Percentiles rank a stretch among this genome's conserved stretches.
Conservation (phyloP, 2,888 invertebrate species). For the Subacronicta megacephala region DNA sequence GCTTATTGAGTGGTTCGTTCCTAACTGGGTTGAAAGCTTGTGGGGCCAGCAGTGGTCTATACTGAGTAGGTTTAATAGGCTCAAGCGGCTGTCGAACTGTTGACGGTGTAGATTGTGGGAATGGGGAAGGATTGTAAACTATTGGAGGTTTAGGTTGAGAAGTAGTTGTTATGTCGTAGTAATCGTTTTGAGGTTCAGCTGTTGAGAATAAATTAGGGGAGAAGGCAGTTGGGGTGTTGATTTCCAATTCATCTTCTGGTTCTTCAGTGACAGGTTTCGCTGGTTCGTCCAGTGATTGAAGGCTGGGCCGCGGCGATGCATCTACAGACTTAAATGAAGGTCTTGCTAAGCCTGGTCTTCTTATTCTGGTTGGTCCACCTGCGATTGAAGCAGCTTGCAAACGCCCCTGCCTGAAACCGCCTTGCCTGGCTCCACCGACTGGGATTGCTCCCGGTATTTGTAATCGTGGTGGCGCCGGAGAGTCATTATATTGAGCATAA, state of each 20-base stretch:
- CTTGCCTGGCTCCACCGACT: slow-evolving; percentile 76
- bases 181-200: slow-evolving; percentile 84
- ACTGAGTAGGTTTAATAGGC: slow-evolving; percentile 82
- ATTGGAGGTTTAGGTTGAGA: slow-evolving; percentile 84
- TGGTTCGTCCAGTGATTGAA: slow-evolving; percentile 86
- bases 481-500: slow-evolving; percentile 83
- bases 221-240: slow-evolving; percentile 88
- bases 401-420: slow-evolving; percentile 82
- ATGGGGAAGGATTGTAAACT: slow-evolving; percentile 81
- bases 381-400: slow-evolving; percentile 71
- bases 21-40: slow-evolving; percentile 80
- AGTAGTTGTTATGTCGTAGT: slow-evolving; percentile 82
- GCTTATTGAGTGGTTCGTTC: slow-evolving; percentile 76
- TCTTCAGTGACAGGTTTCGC: slow-evolving; percentile 92
- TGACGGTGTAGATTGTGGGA: slow-evolving; percentile 80
- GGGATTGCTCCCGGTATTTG: slow-evolving; percentile 91
- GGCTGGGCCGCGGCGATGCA: slow-evolving; percentile 80
- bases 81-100: slow-evolving; percentile 72
- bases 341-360: slow-evolving; percentile 81
- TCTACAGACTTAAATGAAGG: slow-evolving; percentile 85
- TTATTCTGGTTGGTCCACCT: slow-evolving; percentile 72
- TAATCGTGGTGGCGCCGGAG: slow-evolving; percentile 91
- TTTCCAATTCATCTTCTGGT: slow-evolving; percentile 90
- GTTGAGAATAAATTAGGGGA: slow-evolving; percentile 80
- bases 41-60: slow-evolving; percentile 77